phyloP scores from a whole-genome alignment of 2,888 invertebrate genomes.

The Xestia c-nigrum region DNA sequence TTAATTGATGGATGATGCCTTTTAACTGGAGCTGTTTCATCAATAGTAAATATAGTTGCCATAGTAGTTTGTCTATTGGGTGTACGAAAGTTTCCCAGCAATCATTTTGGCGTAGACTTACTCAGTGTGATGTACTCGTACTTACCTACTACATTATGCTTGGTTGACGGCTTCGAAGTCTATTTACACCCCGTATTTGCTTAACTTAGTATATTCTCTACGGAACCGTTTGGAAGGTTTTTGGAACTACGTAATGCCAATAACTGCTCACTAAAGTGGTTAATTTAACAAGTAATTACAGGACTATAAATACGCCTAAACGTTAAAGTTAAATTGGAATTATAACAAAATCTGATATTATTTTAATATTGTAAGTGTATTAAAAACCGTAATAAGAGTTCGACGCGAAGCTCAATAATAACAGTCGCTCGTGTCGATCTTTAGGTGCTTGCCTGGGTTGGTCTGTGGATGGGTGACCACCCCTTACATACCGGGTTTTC shows the following conservation, averaged over 20 bases:
- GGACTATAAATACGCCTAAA: constrained; percentile 4
- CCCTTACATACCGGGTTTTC: too few relatives aligned
- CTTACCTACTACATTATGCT: too few relatives aligned
- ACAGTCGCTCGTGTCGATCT: too few relatives aligned
- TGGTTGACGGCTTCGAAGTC: too few relatives aligned
- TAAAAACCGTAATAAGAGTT: background rate
- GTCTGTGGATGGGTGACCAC: too few relatives aligned
- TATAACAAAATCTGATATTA: background rate
- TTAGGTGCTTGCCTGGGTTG: too few relatives aligned
- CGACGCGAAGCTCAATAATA: too few relatives aligned
- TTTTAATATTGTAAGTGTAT: background rate
- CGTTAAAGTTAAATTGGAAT: constrained; percentile 34
- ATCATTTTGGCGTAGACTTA: too few relatives aligned
- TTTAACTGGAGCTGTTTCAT: background rate
- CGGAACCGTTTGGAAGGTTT: background rate
- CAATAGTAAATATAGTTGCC: background rate
- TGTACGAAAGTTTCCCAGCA: too few relatives aligned
- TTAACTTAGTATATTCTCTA: background rate
- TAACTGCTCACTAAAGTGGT: constrained; percentile 11
- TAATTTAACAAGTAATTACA: constrained; percentile 34
- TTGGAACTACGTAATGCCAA: constrained; percentile 8
- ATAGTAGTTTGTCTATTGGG: too few relatives aligned
- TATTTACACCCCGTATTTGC: background rate
- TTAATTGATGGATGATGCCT: constrained; percentile 27
- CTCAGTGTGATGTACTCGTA: too few relatives aligned